Base-by-base conservation (phyloP, 2,797 vertebrate genomes). In the Telmatherina bonti region DNA sequence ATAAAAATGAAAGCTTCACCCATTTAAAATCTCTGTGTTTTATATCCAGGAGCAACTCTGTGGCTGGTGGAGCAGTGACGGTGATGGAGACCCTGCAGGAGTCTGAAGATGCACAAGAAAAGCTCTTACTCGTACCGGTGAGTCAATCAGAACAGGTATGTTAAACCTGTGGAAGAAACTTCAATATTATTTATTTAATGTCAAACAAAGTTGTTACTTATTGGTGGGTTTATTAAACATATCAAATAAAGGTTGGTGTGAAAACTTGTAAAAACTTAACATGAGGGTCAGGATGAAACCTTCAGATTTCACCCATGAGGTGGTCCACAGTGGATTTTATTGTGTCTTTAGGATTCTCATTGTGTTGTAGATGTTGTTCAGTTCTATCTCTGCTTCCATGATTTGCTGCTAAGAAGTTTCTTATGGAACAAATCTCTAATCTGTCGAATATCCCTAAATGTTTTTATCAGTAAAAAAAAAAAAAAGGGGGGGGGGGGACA, bases 51-150 rank as follows among this genome's bases (percentile, higher is more conserved):
- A 95, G 95, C 0, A 94, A 9, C 18, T 33, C 51, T 22, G 22
- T 31, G 58, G 29, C 15, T 12, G 47, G 18, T 13, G 95, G 95
- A 80, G 95, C 95, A 74, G 93, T 92, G 67, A 95, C 92, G 0
- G 92, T 94, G 73, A 91, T 95, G 67, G 96, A 95, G 89, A 95
- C 93, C 7, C 88, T 96, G 91, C 96, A 95, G 0, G 94, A 94
- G 67, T 94, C 93, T 4, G 89, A 94, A 22, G 94, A 94, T n/a
- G 91, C 92, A 2, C 95, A 96, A 78, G 96, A 95, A 2, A 93
- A 96, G 72, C 95, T 95, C 4, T 89, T 95, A 57, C 93, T 96
- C 93, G 89, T 95, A 77, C 94, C 97, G 86, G 89, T 90, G 16
- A n/a, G 81, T 80, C 7, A 0, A 1, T 52, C 38, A 47, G 27